Base-by-base conservation (phyloP, 2,888 invertebrate genomes). In the Yponomeuta cagnagella region DNA sequence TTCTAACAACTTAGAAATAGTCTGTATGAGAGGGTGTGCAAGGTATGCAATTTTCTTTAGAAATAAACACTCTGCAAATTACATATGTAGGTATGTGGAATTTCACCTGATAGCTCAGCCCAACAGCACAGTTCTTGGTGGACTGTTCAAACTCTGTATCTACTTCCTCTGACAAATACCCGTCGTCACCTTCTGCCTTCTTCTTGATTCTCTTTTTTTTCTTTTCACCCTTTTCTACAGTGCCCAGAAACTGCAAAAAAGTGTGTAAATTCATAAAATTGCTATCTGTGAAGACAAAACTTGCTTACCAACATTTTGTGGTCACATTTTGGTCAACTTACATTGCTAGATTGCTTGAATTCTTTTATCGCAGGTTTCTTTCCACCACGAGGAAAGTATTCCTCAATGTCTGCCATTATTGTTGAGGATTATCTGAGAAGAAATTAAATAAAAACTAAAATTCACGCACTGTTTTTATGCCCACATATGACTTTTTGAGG, bases 321-420 rank as follows among this genome's bases (percentile, higher is more conserved):
- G 15, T 58, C 12, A 9, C 23, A 31, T 65, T 30, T 65, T 65
- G 30, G 5, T 6, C 15, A 30, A 83, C 86, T 83, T 79, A 89
- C 89, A 74, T 91, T 91, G 74, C 86, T 84, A 77, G 87, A 87
- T 75, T 89, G 86, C 76, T 89, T 88, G 74, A 90, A 92, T 79
- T 89, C 81, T 75, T 86, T 85, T 58, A 84, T 80, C 58, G 86
- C 82, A 1, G 92, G 90, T 76, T 93, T 93, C 77, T 88, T 92
- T 10, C 93, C 93, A 70, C 93, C 93, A 72, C 94, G 89, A 15
- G 94, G 94, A 81, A 93, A 94, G 78, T 91, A 93, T 78, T 93
- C 93, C 76, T 93, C 93, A 69, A 84, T 85, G 63, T 89, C 89
- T 69, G 75, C 87, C 87, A 89, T 89, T 73, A 63, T 77, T 58